These are phyloP conservation scores for Nycticryphes semicollaris DNA, from an alignment of 2,113 vertebrate genomes.

Conservation along the genomic window DNA sequence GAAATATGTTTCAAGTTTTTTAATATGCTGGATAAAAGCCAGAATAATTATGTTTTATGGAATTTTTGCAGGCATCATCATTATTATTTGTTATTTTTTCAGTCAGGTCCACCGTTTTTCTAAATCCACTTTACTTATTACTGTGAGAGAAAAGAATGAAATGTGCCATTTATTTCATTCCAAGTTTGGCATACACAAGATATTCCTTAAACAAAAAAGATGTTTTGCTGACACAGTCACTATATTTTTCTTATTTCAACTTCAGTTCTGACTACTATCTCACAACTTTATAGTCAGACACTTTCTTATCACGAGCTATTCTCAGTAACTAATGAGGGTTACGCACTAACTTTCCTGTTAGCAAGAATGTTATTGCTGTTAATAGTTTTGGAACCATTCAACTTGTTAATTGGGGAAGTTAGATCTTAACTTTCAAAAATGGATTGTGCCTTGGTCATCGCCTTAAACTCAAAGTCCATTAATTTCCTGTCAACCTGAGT, in stretches of 20 bases:
- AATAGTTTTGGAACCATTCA: neutral
- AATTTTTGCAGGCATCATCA: conserved; percentile 11
- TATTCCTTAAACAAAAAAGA: neutral
- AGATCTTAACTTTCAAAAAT: neutral
- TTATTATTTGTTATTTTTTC: conserved; percentile 11
- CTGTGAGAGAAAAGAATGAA: neutral
- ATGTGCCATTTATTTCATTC: neutral
- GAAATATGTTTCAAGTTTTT: neutral
- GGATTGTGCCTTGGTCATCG: neutral
- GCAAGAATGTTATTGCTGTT: neutral
- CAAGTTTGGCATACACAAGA: neutral
- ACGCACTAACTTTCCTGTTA: neutral
- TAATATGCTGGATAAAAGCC: neutral
- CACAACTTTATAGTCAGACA: neutral
- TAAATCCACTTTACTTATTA: conserved; percentile 28
- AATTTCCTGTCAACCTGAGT: neutral
- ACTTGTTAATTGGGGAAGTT: neutral
- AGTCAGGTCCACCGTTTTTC: neutral
- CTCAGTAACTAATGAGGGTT: rapidly evolving
- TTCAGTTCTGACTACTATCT: neutral
- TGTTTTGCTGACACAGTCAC: neutral
- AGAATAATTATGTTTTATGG: conserved; percentile 22
- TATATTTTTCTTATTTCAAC: neutral
- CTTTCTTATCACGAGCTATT: neutral
- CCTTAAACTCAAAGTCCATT: neutral